A percentile compares a stretch with the other conserved stretches of the same genome.
Evolutionary conservation across 2,797 vertebrate species (phyloP).

Genomic region (Microhierax caerulescens): DNA sequence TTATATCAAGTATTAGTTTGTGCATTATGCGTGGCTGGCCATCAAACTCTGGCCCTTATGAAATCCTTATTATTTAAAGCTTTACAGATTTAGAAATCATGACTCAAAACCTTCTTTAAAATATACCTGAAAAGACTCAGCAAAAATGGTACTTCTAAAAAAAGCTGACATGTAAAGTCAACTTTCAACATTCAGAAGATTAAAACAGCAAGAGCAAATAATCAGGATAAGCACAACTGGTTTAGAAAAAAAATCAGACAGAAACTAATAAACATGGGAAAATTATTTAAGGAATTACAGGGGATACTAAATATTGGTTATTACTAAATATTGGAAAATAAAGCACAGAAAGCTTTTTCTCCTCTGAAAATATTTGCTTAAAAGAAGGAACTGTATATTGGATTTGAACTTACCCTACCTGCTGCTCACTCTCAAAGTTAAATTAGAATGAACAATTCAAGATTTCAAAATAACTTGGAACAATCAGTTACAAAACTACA

Average conservation of each 20-base stretch:
- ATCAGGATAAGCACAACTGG: not conserved
- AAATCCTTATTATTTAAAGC: not conserved
- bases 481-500: not conserved
- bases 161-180: not conserved
- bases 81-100: not conserved
- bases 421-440: not conserved
- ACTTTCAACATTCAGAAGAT: not conserved
- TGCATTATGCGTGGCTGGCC: not conserved
- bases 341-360: not conserved
- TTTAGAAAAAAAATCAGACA: not conserved
- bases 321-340: not conserved
- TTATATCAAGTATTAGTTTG: not conserved
- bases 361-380: not conserved
- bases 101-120: not conserved
- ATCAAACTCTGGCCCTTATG: not conserved
- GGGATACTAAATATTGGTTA: not conserved
- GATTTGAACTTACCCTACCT: not conserved
- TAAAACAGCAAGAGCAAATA: not conserved
- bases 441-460: not conserved
- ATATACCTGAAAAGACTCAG: not conserved
- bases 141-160: not conserved
- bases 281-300: not conserved
- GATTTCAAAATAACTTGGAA: not conserved
- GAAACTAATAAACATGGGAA: not conserved
- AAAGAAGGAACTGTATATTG: not conserved